Evolutionary conservation across 2,797 vertebrate genomes (phyloP), one percentile per base, ranked within the genome.

Genomic region (Arrhamphus sclerolepis): DNA sequence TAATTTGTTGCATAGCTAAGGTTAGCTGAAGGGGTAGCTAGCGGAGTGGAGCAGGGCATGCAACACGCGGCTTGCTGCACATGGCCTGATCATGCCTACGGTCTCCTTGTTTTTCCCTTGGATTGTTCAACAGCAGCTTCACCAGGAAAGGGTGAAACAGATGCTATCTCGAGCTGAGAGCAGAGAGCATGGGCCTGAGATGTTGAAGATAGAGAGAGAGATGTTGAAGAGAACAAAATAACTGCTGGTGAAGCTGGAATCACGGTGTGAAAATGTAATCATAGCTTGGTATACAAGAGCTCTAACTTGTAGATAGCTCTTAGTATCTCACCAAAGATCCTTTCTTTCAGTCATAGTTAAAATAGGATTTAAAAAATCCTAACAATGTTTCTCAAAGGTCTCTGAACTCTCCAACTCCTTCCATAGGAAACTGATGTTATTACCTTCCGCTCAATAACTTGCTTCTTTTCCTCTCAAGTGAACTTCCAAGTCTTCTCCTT

Each of bases 1-100:
- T 93, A 93, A 93, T 93, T 93, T 92, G 89, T 83, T 87, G 82
- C 80, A 81, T 66, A 77, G 82, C 56, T 80, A 77, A 82, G 80
- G 80, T 78, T 87, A 86, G 87, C 85, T 88, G 89, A 88, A 50
- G 81, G 68, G 79, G 84, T 75, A 88, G 81, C 85, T 86, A 88
- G 81, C 81, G 51, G 88, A 88, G 87, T 82, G 85, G 76, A 86
- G 88, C 88, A 83, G 78, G 62, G 75, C 51, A 66, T 60, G 61
- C 83, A 73, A 70, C 81, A 67, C 13, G 34, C 34, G 2, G 34
- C 34, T 8, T 66, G 5, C 74, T 66, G 72, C 87, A 79, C 82
- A 75, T 58, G 80, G 82, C 68, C 80, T 62, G 76, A 89, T 81
- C 69, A 61, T 66, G 79, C 75, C 59, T 73, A 6, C 63, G 70